These are phyloP conservation scores for Hermaeophaga mercurialis DNA, from an alignment of 2,888 invertebrate genomes.

Conservation along the genomic window DNA sequence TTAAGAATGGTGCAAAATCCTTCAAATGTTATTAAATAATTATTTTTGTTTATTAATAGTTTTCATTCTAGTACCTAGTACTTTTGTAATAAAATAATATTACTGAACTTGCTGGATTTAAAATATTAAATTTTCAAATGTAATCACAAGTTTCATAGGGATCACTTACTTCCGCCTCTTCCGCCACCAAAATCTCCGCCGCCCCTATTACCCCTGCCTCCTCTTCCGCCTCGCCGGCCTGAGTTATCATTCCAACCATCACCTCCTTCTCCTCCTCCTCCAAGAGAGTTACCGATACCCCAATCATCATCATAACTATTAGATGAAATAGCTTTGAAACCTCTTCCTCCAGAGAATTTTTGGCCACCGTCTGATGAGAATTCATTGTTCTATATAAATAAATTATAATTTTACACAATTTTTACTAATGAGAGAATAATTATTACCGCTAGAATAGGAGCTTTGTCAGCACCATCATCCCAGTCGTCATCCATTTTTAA, in stretches of 20 bases:
- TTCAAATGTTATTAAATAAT: too few species aligned
- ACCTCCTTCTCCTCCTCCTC: slow-evolving; percentile 36
- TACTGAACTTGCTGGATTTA: too few species aligned
- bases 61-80: too few species aligned
- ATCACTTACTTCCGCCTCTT: not conserved
- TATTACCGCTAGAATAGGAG: slow-evolving; percentile 23
- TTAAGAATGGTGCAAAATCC: too few species aligned
- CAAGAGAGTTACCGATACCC: slow-evolving; percentile 23
- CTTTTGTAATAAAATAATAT: not conserved
- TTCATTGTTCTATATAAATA: slow-evolving; percentile 36
- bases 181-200: slow-evolving; percentile 9
- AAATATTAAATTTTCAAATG: too few species aligned
- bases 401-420: slow-evolving; percentile 38
- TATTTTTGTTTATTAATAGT: too few species aligned
- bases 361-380: slow-evolving; percentile 60
- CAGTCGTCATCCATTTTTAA: slow-evolving; percentile 31
- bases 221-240: slow-evolving; percentile 31
- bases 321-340: slow-evolving; percentile 57
- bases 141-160: too few species aligned
- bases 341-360: slow-evolving; percentile 61
- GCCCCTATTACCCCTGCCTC: slow-evolving; percentile 13
- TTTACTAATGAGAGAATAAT: slow-evolving; percentile 3
- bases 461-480: slow-evolving; percentile 20
- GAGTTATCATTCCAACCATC: slow-evolving; percentile 29
- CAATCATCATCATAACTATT: slow-evolving; percentile 32